A percentile compares a stretch with the other conserved stretches of the same genome.
These are phyloP conservation scores for Paguma larvata DNA, from an alignment of 2,797 vertebrate species.

Conservation along the genomic window DNA sequence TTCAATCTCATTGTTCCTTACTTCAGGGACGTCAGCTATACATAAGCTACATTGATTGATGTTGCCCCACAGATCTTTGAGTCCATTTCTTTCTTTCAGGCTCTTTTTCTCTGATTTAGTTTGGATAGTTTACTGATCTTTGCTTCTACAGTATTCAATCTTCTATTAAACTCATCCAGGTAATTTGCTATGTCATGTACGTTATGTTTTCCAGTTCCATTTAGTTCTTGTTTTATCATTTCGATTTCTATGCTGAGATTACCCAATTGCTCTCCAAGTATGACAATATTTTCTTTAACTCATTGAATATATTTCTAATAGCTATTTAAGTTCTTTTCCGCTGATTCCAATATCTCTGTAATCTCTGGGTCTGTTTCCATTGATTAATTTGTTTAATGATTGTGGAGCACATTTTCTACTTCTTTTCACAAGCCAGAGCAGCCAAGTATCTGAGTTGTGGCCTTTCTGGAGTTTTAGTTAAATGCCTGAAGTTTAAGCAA, in stretches of 20 bases:
- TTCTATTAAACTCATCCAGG: not conserved
- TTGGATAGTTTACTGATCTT: not conserved
- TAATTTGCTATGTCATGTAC: not conserved
- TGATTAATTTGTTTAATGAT: not conserved
- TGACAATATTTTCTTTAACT: constrained; percentile 22
- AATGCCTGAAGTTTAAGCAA: not conserved
- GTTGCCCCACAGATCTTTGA: not conserved
- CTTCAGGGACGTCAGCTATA: not conserved
- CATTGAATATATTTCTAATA: not conserved
- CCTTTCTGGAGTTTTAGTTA: not conserved
- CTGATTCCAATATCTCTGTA: constrained; percentile 1
- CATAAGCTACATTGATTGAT: not conserved
- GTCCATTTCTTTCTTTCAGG: not conserved
- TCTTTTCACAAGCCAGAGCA: not conserved
- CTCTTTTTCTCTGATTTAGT: not conserved
- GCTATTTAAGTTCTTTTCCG: not conserved
- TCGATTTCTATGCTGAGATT: not conserved
- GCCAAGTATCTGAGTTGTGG: not conserved
- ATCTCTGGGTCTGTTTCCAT: not conserved
- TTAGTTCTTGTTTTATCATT: not conserved
- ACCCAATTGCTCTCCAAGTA: not conserved
- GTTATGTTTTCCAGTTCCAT: not conserved
- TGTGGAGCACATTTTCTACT: not conserved
- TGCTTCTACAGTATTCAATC: not conserved
- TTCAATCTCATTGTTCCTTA: not conserved